Conservation (phyloP, 2,888 invertebrate species). For the Synanthedon vespiformis region DNA sequence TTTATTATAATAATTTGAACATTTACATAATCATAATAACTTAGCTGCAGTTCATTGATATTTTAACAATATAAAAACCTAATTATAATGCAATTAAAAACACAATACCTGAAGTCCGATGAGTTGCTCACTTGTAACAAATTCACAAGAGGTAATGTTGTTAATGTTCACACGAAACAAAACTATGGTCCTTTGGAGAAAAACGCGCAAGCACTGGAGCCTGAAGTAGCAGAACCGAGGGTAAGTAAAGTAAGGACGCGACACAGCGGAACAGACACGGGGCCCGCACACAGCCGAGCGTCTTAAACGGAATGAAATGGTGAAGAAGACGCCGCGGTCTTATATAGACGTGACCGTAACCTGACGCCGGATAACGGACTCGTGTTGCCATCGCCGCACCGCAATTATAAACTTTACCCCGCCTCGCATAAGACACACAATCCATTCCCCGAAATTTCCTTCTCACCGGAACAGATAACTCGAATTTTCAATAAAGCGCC, state of each 20-base stretch:
- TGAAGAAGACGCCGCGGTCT: constrained; percentile 67
- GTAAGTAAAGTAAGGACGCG: constrained; percentile 26
- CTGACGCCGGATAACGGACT: constrained; percentile 70
- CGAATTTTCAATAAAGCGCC: constrained; percentile 67
- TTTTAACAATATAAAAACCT: no score
- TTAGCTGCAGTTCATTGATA: no score
- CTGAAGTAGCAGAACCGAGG: constrained; percentile 30
- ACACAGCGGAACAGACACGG: constrained; percentile 19
- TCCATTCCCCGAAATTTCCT: constrained; percentile 22
- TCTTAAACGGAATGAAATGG: constrained; percentile 68
- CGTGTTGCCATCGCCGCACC: constrained; percentile 29
- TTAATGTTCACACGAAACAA: constrained; percentile 50
- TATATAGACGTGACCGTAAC: constrained; percentile 70
- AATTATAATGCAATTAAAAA: neutral
- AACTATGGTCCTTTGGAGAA: constrained; percentile 42
- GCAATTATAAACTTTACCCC: constrained; percentile 37
- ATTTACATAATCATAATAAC: no score
- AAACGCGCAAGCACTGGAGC: constrained; percentile 45
- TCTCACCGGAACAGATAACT: constrained; percentile 56
- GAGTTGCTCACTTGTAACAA: constrained; percentile 28
- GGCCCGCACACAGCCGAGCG: constrained; percentile 47
- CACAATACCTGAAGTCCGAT: constrained; percentile 11
- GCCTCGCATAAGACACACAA: constrained; percentile 29
- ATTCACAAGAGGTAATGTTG: constrained; percentile 43
- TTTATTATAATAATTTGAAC: no score